Conservation (phyloP, 2,888 invertebrate genomes). For the Yponomeuta sedellus region DNA sequence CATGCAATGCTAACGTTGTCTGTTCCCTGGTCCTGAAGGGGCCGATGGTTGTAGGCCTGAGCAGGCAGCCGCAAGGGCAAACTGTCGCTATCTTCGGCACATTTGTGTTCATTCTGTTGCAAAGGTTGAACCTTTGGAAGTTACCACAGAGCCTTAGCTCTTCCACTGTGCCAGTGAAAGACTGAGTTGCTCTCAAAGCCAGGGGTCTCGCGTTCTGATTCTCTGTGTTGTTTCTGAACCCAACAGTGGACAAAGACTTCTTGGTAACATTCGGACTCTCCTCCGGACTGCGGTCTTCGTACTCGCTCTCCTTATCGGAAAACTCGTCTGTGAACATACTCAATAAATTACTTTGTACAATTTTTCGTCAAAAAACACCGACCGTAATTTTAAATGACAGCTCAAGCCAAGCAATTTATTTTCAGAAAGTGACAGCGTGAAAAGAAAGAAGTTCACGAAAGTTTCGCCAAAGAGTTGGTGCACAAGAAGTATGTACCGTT, state of each 20-base stretch:
- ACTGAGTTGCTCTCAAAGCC: slow-evolving; percentile 62
- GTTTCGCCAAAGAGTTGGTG: not conserved
- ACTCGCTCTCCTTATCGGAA: slow-evolving; percentile 64
- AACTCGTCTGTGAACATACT: slow-evolving; percentile 64
- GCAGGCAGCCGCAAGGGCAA: slow-evolving; percentile 66
- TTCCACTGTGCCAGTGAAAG: slow-evolving; percentile 61
- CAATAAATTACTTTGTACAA: slow-evolving; percentile 21
- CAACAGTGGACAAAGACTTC: slow-evolving; percentile 62
- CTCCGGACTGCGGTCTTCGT: slow-evolving; percentile 51
- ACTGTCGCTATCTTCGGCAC: slow-evolving; percentile 46
- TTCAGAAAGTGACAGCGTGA: not conserved
- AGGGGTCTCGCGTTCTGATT: slow-evolving; percentile 54
- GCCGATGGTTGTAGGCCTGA: slow-evolving; percentile 47
- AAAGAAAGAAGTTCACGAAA: not conserved
- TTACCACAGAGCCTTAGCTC: slow-evolving; percentile 55
- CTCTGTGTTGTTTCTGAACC: slow-evolving; percentile 53
- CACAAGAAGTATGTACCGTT: not conserved
- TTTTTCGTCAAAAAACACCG: not conserved
- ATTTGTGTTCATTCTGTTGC: slow-evolving; percentile 46
- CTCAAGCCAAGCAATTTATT: slow-evolving; percentile 1
- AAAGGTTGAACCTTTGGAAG: slow-evolving; percentile 54
- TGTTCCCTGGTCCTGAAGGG: slow-evolving; percentile 64
- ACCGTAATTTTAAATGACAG: not conserved
- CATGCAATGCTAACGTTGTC: slow-evolving; percentile 57
- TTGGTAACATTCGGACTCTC: slow-evolving; percentile 57